Evolutionary conservation across 1,140 invertebrate genomes (phyloP), one percentile per base, ranked within the genome.

Genomic region (Drosophila bocqueti): DNA sequence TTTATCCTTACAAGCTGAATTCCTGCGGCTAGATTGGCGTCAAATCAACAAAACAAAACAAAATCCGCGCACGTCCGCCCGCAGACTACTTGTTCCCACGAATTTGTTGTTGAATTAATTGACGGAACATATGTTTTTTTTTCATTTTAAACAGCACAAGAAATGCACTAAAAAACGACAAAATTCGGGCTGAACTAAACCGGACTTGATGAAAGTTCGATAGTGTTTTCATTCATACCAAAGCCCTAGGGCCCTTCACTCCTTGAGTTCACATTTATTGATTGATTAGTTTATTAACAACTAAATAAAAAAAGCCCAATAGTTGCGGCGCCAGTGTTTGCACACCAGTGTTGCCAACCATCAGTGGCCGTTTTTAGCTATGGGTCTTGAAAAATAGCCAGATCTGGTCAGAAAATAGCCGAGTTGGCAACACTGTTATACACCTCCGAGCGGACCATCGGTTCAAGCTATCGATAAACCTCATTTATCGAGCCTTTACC

Each of bases 11-110:
- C 49, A 61, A 67, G 45, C 63, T 54, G 76, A 81, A 66, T 81
- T 90, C 43, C 61, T 60, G 69, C 73, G 68, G 50, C 49, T 71
- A 69, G 66, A 47, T 65, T 61, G 47, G 43, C 57, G 52, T 68
- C 21, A 60, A 63, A 63, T 62, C 29, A 71, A 40, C 5, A 63
- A 63, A 67, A 43, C 59, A 68, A 75, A 79, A 81, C 58, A 78
- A 84, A 81, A 79, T 68, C 64, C 73, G 84, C 73, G 79, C 36
- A 79, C 84, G 85, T 90, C 84, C 73, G 85, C 85, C 74, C 64
- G 85, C 85, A 90, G 85, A 90, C 84, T 76, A 89, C 63, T 89
- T 84, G 63, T 81, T 87, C 74, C 77, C 63, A 89, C 81, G 85
- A 85, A 57, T 57, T 81, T 89, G 76, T 73, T 79, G 76, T 52